Percentiles rank a stretch among this genome's conserved stretches.
Evolutionary conservation across 2,797 vertebrate genomes (phyloP).

Genomic region (Phaenicophaeus curvirostris): DNA sequence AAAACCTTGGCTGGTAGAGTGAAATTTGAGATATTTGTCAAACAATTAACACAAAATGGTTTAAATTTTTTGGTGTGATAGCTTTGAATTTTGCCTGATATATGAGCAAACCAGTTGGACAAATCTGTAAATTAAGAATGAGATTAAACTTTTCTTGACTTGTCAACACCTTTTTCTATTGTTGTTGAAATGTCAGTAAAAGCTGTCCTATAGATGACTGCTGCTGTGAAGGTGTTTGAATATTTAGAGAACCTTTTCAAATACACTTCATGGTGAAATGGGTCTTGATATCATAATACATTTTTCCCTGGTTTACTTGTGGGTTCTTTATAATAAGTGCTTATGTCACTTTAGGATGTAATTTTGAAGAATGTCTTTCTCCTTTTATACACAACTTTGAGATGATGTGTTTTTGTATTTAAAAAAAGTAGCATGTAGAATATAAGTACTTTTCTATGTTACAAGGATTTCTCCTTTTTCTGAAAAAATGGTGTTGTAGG

Average conservation of each 20-base stretch:
- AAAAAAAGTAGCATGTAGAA: not conserved
- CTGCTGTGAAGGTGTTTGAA: not conserved
- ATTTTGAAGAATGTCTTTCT: not conserved
- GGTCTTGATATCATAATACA: not conserved
- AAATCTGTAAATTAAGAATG: not conserved
- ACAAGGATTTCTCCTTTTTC: not conserved
- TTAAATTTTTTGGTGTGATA: not conserved
- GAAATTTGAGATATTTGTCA: not conserved
- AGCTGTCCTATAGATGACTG: not conserved
- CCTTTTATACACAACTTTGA: not conserved
- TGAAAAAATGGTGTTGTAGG: slow-evolving; percentile 74
- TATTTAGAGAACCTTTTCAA: not conserved
- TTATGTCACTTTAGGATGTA: not conserved
- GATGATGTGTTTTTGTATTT: not conserved
- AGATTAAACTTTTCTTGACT: not conserved
- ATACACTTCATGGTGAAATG: not conserved
- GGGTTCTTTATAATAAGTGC: not conserved
- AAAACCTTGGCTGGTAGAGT: not conserved
- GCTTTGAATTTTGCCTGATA: not conserved
- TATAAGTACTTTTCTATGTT: not conserved
- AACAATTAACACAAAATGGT: not conserved
- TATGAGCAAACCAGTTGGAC: not conserved
- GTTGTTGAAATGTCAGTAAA: not conserved
- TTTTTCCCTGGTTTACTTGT: not conserved
- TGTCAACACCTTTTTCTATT: not conserved